Base-by-base conservation (phyloP, 1,140 invertebrate species). In the Bombus sylvicola region DNA sequence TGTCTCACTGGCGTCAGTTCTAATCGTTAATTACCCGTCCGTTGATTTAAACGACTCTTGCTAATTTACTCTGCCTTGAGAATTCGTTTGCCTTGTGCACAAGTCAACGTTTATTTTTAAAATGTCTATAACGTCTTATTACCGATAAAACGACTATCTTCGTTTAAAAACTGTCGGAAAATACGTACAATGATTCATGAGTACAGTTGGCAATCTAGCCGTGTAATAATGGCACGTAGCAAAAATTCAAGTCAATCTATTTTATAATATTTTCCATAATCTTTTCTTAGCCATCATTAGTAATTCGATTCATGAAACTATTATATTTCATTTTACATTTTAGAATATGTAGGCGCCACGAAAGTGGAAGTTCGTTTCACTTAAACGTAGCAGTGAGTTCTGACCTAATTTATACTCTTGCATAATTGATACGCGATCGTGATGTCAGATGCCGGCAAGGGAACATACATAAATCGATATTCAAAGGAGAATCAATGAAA, bases 31-130 rank as follows among this genome's bases (percentile, higher is more conserved):
- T 69, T 47, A 31, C 1, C 25, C 9, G 31, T 53, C 69, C 34
- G 66, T 69, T 47, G 41, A 78, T 64, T 78, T 31, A 41, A 66
- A 34, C 18, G 62, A 18, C 31, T 79, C 41, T 64, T 37, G 31
- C 12, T 69, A 69, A 69, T 69, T 69, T 47, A 68, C 41, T 69
- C 12, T 53, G 31, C 78, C 43, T 53, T 79, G 77, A 47, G 25
- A 31, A 68, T 68, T 53, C 77, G 31, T 68, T 79, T 47, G 41
- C 62, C 22, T 68, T 18, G n/a, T 47, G 28, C 62, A 34, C n/a
- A 64, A 78, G 41, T 79, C 39, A 79, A 43, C 31, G 41, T 37
- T 79, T 79, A 79, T 79, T 79, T 79, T 79, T 66, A 68, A 68
- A 79, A 25, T 47, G 22, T 68, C 34, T 12, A 64, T 9, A 28